Conservation (phyloP, 1,140 invertebrate species). For the Holcopasites calliopsidis region DNA sequence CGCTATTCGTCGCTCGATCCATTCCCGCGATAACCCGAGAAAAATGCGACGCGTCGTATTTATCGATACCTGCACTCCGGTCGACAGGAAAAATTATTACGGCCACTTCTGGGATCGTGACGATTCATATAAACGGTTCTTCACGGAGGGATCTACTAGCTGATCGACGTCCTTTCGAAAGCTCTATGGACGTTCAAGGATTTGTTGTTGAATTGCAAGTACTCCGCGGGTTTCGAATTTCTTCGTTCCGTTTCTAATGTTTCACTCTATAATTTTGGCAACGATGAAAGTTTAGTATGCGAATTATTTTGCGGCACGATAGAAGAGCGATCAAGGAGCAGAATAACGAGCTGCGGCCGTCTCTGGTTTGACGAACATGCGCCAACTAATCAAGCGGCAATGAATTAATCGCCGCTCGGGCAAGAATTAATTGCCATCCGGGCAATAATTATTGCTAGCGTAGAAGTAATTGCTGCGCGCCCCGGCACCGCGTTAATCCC, state of each 20-base stretch:
- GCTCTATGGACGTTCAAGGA: too few species aligned
- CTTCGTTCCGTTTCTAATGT: too few species aligned
- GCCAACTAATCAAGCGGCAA: slow-evolving; percentile 63
- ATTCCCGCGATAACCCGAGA: slow-evolving; percentile 50
- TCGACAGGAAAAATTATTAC: slow-evolving; percentile 7
- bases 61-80: slow-evolving; percentile 21
- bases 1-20: slow-evolving; percentile 54
- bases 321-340: slow-evolving; percentile 48
- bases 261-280: too few species aligned
- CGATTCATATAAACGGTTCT: not conserved
- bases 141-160: not conserved
- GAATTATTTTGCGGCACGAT: not conserved
- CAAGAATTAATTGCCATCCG: slow-evolving; percentile 63
- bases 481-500: slow-evolving; percentile 53
- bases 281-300: too few species aligned
- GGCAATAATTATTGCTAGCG: slow-evolving; percentile 63
- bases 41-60: slow-evolving; percentile 22
- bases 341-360: slow-evolving; percentile 56
- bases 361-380: slow-evolving; percentile 46
- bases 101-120: not conserved
- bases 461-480: slow-evolving; percentile 63
- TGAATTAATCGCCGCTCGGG: slow-evolving; percentile 61
- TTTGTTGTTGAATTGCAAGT: too few species aligned
- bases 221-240: too few species aligned
- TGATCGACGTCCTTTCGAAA: too few species aligned